Base-by-base conservation (phyloP, 2,888 invertebrate species). In the Amorpha juglandis region DNA sequence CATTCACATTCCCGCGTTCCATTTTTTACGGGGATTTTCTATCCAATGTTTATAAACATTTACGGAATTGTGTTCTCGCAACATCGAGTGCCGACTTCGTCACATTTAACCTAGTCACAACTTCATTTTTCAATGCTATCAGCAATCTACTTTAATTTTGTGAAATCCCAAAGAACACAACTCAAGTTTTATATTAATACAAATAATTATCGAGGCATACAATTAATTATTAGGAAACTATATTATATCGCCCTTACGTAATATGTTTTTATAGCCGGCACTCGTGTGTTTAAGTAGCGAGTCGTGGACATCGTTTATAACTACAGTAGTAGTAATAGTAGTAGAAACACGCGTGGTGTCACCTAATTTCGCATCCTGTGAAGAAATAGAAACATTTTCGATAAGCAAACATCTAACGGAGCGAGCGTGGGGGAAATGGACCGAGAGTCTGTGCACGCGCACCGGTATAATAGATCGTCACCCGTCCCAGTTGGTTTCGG, bases 341-440 rank as follows among this genome's bases (percentile, higher is more conserved):
- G n/a, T 35, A n/a, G 33, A 35, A 58, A 58, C 42, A 58, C 58
- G 58, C 58, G 19, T 42, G 42, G 19, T 53, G 63, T 66, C 48
- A 63, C 47, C 62, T 38, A 58, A 58, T 42, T 66, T 58, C 42
- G 58, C 19, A 58, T 58, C 58, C 58, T 58, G 58, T 58, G 58
- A 38, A 58, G 58, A 58, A 58, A 58, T 58, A 58, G 66, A 47
- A 80, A 76, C 77, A 74, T 72, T 80, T 79, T 82, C 80, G 82
- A 87, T 80, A 85, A 80, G 82, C 81, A 83, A 84, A 82, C 81
- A 81, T 91, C 90, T 91, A 92, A 91, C 91, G 90, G 90, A 83
- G 87, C 86, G 86, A 83, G 92, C 91, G 92, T 92, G 92, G 92
- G 92, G 92, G 92, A 92, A 93, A 91, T 92, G 92, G 90, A 87